Conservation (phyloP, 2,888 invertebrate species). For the Cataglyphis livida region DNA sequence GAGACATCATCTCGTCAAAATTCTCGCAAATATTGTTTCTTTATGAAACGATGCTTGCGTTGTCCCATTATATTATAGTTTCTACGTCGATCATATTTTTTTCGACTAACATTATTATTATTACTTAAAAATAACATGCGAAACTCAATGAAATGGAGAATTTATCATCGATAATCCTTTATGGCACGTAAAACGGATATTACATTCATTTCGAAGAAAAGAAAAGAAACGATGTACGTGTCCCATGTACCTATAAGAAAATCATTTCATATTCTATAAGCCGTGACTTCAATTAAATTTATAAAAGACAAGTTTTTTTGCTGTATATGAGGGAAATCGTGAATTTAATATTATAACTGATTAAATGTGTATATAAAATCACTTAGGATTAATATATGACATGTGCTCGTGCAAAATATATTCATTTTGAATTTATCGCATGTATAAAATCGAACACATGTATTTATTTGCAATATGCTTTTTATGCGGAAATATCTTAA, state of each 20-base stretch:
- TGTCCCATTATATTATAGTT: conserved; percentile 1
- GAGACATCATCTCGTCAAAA: conserved; percentile 40
- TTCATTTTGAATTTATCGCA: neutral
- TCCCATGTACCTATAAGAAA: neutral
- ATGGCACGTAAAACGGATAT: neutral
- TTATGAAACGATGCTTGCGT: conserved; percentile 10
- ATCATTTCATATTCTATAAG: neutral
- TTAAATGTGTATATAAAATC: neutral
- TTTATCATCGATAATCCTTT: neutral
- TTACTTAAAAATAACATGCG: neutral
- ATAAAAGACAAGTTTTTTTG: neutral
- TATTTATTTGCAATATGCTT: neutral
- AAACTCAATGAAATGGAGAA: neutral
- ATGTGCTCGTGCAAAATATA: neutral
- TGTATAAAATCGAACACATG: neutral
- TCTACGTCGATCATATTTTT: neutral
- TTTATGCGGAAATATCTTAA: neutral
- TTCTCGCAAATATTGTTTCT: conserved; percentile 24
- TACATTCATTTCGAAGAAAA: neutral
- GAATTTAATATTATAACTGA: conserved; percentile 7
- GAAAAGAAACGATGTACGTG: neutral
- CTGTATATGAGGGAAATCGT: neutral
- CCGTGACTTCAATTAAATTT: conserved; percentile 1
- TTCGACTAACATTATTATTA: neutral
- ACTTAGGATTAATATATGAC: neutral